Base-by-base conservation (phyloP, 2,797 vertebrate species). In the Pyrocephalus nanus region DNA sequence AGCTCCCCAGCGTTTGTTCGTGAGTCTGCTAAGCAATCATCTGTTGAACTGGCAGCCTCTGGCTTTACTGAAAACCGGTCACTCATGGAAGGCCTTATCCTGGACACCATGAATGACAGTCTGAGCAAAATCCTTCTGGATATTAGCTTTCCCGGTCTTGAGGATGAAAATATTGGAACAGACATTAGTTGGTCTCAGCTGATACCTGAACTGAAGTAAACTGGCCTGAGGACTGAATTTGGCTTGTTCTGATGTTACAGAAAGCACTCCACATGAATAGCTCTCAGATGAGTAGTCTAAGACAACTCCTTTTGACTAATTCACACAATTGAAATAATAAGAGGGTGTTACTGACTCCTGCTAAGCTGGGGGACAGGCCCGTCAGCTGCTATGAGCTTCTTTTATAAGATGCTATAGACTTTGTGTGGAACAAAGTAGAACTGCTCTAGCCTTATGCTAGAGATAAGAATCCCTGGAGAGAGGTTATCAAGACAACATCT, bases 81-180 rank as follows among this genome's bases (percentile, higher is more conserved):
- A 0, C 85, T 99, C 89, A 98, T 98, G 6, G 99, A 99, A 96
- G 99, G 99, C 47, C 96, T 99, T 3, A 98, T 99, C 55, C 97
- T 98, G 94, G 99, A 99, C 91, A 99, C 98, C 7, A 98, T 99
- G 98, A 99, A 99, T 19, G 98, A 99, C 93, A 99, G 98, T 93
- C 97, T 99, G 88, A 99, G 99, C 97, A 98, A 99, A 98, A 98
- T 99, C 60, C 96, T 99, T 20, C 96, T 99, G 95, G 99, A 99
- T 94, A 96, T 99, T 80, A 99, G 99, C 97, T 99, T 99, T 92
- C 97, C 99, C 1, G 98, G 98, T 36, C 97, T 99, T 57, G 99
- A 99, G 25, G 99, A 99, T 18, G 99, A 99, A 48, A 98, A 98
- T n/a, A 70, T 99, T 34, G 95, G 89, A 66, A 98, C 97, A 7